Conservation (phyloP, 2,888 invertebrate species). For the Blastobasis lacticolella region DNA sequence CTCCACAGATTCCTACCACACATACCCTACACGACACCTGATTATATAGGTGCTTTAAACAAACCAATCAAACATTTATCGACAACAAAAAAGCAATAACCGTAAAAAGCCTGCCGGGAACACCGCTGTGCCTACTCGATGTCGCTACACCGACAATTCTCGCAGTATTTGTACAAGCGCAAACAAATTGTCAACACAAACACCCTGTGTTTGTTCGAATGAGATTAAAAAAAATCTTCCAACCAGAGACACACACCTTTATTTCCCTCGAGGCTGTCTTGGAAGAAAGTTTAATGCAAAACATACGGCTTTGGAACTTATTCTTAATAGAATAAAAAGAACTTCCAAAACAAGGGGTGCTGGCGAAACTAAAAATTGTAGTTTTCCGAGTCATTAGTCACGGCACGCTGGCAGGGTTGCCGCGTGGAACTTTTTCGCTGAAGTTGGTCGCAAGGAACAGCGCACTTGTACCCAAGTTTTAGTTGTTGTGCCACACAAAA, state of each 20-base stretch:
- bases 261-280: conserved; percentile 22
- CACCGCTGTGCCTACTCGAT: conserved; percentile 9
- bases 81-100: conserved; percentile 15
- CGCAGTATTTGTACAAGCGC: neutral
- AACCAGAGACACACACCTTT: conserved; percentile 23
- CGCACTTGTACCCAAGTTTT: too few species aligned
- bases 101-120: conserved; percentile 20
- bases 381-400: conserved; percentile 46
- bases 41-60: too few species aligned
- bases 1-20: too few species aligned
- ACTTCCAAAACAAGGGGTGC: conserved; percentile 23
- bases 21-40: too few species aligned
- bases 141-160: conserved; percentile 6
- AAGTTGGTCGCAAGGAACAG: too few species aligned
- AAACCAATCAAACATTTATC: neutral
- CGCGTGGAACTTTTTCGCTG: neutral
- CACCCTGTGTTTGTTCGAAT: neutral
- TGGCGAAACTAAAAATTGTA: conserved; percentile 30
- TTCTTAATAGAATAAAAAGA: conserved; percentile 35
- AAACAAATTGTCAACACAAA: neutral
- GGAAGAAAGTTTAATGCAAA: conserved; percentile 27
- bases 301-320: conserved; percentile 11
- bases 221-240: conserved; percentile 25
- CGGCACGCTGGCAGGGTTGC: conserved; percentile 16
- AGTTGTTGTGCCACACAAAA: too few species aligned